Evolutionary conservation across 2,797 vertebrate species (phyloP), one percentile per base, ranked within the genome.

Genomic region (Lindbergichthys nudifrons): DNA sequence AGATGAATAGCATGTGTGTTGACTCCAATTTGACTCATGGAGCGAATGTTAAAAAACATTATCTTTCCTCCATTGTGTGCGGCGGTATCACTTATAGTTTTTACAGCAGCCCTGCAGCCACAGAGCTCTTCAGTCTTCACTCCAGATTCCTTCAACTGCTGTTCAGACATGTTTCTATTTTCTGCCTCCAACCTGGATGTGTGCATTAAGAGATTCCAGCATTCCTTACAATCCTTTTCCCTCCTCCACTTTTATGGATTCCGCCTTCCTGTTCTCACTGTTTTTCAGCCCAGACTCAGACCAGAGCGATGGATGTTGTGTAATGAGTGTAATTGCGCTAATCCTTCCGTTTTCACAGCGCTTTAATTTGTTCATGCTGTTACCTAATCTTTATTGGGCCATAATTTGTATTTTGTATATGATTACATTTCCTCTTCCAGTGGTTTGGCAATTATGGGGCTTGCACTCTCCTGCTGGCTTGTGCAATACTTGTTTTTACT

Each of bases 121-220:
- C 53, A 81, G 72, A 84, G 76, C 74, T 73, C 79, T 79, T 63
- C 72, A 36, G 75, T 86, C 84, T 87, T 83, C 75, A 85, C 81
- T 62, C 73, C 58, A 64, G 85, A 81, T 89, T 92, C 79, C 81
- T 81, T 69, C 47, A 77, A 75, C 84, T 82, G 88, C 85, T 94
- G 94, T 92, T 93, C 90, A 93, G 93, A 93, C 95, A 94, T 79
- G 95, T 93, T 78, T 62, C 80, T 52, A 71, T 91, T 89, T 92
- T 90, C 86, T 81, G 58, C 82, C 73, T 84, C 75, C 60, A 56
- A 85, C 92, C 73, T 87, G 82, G 81, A 93, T 91, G 85, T 89
- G 72, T 82, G 90, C 84, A 90, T 93, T 88, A 87, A 85, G 86
- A 84, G 86, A 94, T 90, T 92, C 91, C 88, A 84, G 75, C 91